Evolutionary conservation across 2,888 invertebrate genomes (phyloP).

Genomic region (Drosophila trichaetosa): DNA sequence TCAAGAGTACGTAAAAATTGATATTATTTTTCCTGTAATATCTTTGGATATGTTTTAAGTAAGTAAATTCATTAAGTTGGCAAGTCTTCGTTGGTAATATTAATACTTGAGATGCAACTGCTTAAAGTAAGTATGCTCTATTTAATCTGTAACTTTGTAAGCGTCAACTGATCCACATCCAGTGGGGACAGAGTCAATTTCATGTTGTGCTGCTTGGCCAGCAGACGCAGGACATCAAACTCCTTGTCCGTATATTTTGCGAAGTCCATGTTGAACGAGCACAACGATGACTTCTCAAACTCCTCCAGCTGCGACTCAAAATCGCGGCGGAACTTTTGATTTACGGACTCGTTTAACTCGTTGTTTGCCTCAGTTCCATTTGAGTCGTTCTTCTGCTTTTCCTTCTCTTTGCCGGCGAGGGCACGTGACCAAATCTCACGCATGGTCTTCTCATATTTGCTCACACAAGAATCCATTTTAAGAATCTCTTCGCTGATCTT

Average conservation of each 20-base stretch:
- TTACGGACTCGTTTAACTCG: neutral
- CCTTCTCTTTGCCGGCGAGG: conserved; percentile 74
- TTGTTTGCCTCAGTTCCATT: neutral
- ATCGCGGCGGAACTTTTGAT: conserved; percentile 19
- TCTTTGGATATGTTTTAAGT: neutral
- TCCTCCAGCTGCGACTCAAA: conserved; percentile 31
- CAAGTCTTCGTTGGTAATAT: conserved; percentile 6
- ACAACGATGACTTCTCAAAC: conserved; percentile 30
- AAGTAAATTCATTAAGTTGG: neutral
- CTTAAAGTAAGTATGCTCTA: conserved; percentile 1
- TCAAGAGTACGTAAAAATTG: neutral
- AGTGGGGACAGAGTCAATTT: conserved; percentile 50
- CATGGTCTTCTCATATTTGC: conserved; percentile 82
- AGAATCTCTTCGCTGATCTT: conserved; percentile 87
- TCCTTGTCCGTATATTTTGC: conserved; percentile 44
- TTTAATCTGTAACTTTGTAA: conserved; percentile 47
- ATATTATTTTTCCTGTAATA: neutral
- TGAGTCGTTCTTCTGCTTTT: conserved; percentile 15
- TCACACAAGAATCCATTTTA: conserved; percentile 85
- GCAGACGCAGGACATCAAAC: conserved; percentile 30
- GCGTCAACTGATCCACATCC: conserved; percentile 44
- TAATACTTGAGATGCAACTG: neutral
- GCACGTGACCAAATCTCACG: conserved; percentile 84
- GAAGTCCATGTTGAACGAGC: conserved; percentile 31
- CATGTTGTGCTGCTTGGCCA: conserved; percentile 41